These are phyloP conservation scores for Invenusta paracnida DNA, from an alignment of 2,888 invertebrate genomes.

Conservation along the genomic window DNA sequence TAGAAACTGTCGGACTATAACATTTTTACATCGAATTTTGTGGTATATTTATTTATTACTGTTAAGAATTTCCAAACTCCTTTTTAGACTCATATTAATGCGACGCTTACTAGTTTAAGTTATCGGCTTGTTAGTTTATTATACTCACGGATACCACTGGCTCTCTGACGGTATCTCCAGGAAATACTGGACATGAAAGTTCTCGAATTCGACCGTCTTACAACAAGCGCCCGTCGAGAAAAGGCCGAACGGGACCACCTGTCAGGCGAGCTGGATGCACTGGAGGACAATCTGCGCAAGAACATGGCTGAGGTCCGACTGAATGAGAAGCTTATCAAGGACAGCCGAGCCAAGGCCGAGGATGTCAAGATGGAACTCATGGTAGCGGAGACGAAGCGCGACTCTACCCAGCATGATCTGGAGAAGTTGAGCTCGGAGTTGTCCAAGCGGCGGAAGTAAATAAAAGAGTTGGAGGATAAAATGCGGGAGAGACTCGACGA, in stretches of 20 bases:
- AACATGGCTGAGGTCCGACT: slow-evolving; percentile 43
- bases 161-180: too few species aligned
- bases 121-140: too few species aligned
- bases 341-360: slow-evolving; percentile 51
- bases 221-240: slow-evolving; percentile 1
- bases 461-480: slow-evolving; percentile 49
- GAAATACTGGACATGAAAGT: slow-evolving; percentile 39
- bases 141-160: too few species aligned
- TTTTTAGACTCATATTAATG: too few species aligned
- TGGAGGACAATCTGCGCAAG: slow-evolving; percentile 40
- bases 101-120: too few species aligned
- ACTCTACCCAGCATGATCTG: slow-evolving; percentile 53
- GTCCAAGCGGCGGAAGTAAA: slow-evolving; percentile 49
- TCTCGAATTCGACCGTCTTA: slow-evolving; percentile 35
- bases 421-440: slow-evolving; percentile 51
- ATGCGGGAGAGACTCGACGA: slow-evolving; percentile 50
- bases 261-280: slow-evolving; percentile 18
- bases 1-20: too few species aligned
- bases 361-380: slow-evolving; percentile 55
- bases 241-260: slow-evolving; percentile 33
- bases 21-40: too few species aligned
- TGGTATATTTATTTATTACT: too few species aligned
- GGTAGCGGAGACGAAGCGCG: slow-evolving; percentile 55
- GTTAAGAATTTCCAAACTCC: too few species aligned
- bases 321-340: slow-evolving; percentile 47